Conservation (phyloP, 2,888 invertebrate species). For the Petrolisthes manimaculis region DNA sequence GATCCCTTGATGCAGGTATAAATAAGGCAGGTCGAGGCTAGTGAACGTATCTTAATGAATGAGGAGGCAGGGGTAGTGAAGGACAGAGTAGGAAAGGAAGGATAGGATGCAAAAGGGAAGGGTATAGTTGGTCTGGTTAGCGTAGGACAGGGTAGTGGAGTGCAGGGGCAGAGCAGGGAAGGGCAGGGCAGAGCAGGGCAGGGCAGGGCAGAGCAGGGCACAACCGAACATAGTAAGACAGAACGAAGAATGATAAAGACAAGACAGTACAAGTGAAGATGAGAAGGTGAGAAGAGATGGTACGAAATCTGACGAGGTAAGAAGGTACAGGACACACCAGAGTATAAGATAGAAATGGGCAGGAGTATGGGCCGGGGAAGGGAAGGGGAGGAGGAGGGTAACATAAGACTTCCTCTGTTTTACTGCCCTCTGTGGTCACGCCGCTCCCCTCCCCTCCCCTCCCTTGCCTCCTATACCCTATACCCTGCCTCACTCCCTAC, state of each 20-base stretch:
- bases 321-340: background rate
- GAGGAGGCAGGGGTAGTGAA: background rate
- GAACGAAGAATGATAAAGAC: background rate
- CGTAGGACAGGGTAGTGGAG: background rate
- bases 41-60: background rate
- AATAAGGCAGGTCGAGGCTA: background rate
- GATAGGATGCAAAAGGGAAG: background rate
- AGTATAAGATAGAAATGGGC: background rate
- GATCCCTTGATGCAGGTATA: background rate
- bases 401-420: slow-evolving; percentile 28
- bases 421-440: slow-evolving; percentile 18
- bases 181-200: background rate
- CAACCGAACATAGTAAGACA: background rate
- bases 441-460: background rate
- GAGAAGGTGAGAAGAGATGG: background rate
- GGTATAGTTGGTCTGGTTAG: background rate
- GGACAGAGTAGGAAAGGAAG: background rate
- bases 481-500: too few species aligned
- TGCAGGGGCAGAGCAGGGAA: background rate
- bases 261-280: background rate
- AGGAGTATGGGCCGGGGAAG: background rate
- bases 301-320: background rate
- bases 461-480: background rate
- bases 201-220: too few species aligned
- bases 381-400: background rate